Evolutionary conservation across 2,888 invertebrate species (phyloP).

Genomic region (Halocaridina rubra): DNA sequence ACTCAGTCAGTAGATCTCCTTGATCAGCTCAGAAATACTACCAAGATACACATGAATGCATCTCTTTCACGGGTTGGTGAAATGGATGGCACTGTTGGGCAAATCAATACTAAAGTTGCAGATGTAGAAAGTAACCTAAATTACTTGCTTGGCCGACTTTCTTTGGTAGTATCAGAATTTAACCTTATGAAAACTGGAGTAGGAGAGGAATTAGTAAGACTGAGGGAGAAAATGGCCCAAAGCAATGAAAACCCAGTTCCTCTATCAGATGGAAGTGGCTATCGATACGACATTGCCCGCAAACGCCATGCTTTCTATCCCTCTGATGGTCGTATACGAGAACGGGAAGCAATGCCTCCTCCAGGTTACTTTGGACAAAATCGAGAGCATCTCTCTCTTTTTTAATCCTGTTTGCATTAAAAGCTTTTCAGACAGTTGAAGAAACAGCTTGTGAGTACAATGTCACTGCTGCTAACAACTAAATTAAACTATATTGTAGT

Average conservation of each 20-base stretch:
- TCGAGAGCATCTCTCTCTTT: neutral
- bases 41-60: constrained; percentile 80
- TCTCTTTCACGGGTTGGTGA: constrained; percentile 74
- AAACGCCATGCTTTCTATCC: constrained; percentile 30
- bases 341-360: neutral
- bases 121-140: constrained; percentile 86
- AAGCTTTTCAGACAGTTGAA: too few species aligned
- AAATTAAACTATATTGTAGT: too few species aligned
- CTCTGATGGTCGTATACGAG: neutral
- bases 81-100: constrained; percentile 82
- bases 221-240: constrained; percentile 47
- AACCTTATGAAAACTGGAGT: constrained; percentile 71
- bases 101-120: constrained; percentile 79
- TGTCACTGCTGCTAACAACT: too few species aligned
- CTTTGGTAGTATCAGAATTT: constrained; percentile 86
- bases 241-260: neutral
- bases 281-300: constrained; percentile 41
- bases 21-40: constrained; percentile 81
- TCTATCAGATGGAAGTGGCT: too few species aligned
- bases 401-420: too few species aligned
- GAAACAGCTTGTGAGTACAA: too few species aligned
- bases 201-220: constrained; percentile 56
- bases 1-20: constrained; percentile 80
- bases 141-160: constrained; percentile 81
- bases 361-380: neutral